phyloP scores from a whole-genome alignment of 2,888 invertebrate species.

The Cryptocephalus moraei region DNA sequence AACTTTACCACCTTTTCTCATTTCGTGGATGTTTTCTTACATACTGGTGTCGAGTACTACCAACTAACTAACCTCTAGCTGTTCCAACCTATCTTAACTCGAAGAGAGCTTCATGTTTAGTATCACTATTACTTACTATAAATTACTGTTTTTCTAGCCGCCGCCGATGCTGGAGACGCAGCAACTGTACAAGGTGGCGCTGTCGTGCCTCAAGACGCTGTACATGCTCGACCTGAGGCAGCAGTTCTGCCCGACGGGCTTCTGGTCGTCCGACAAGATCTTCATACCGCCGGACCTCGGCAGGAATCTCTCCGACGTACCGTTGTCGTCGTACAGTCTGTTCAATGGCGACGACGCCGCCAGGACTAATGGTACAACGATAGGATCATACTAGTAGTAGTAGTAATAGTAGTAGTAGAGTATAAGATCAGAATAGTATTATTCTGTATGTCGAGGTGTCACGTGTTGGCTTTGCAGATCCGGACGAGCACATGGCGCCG shows the following conservation, averaged over 20 bases:
- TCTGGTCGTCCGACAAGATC: slow-evolving; percentile 36
- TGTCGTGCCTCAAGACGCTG: slow-evolving; percentile 41
- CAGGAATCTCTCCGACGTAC: slow-evolving; percentile 30
- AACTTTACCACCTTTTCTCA: too few species aligned
- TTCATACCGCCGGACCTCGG: slow-evolving; percentile 34
- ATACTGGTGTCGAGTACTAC: too few species aligned
- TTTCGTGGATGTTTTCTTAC: too few species aligned
- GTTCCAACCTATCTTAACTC: too few species aligned
- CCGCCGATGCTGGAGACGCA: slow-evolving; percentile 23
- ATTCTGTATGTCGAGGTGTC: too few species aligned
- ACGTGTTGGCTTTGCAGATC: slow-evolving; percentile 24
- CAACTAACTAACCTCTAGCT: too few species aligned
- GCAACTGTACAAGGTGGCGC: slow-evolving; percentile 32
- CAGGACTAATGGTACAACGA: too few species aligned
- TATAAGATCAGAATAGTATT: too few species aligned
- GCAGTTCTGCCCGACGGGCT: slow-evolving; percentile 50
- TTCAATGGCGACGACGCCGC: slow-evolving; percentile 25
- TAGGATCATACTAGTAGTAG: too few species aligned
- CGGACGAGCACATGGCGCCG: slow-evolving; percentile 68
- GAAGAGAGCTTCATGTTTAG: too few species aligned
- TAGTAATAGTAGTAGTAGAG: too few species aligned
- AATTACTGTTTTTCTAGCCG: slow-evolving; percentile 9
- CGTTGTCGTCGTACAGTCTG: slow-evolving; percentile 31
- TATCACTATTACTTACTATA: not conserved
- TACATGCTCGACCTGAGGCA: slow-evolving; percentile 80